phyloP scores from a whole-genome alignment of 2,797 vertebrate genomes.

The Pipistrellus pygmaeus region DNA sequence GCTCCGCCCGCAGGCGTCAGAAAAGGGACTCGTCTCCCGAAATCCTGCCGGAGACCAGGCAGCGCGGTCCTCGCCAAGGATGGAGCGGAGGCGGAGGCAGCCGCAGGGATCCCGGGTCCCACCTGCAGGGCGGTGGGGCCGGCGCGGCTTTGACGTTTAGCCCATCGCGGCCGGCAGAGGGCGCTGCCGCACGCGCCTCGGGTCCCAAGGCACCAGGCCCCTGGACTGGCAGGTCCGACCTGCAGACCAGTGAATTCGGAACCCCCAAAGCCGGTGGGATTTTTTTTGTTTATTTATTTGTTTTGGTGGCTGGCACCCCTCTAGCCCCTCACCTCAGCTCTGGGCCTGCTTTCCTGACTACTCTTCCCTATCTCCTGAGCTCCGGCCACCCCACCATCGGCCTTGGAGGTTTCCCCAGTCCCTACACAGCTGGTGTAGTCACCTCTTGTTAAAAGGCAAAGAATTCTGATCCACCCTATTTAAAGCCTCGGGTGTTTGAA shows the following conservation, averaged over 20 bases:
- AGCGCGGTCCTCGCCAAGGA: background rate
- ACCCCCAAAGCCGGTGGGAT: background rate
- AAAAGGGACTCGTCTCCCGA: background rate
- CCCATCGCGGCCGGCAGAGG: constrained; percentile 64
- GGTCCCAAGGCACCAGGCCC: background rate
- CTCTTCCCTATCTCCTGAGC: background rate
- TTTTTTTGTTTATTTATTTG: too few relatives aligned
- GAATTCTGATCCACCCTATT: background rate
- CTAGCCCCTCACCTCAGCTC: background rate
- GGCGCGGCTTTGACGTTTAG: background rate
- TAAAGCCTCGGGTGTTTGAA: constrained; percentile 13
- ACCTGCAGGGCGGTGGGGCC: background rate
- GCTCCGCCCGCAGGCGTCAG: constrained; percentile 34
- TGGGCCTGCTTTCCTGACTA: background rate
- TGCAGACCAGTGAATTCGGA: background rate
- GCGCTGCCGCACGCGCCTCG: constrained; percentile 73
- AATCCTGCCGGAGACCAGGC: background rate
- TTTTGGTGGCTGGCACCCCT: background rate
- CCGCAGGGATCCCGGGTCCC: constrained; percentile 10
- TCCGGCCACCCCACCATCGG: background rate
- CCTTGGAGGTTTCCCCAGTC: background rate
- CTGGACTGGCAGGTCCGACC: background rate
- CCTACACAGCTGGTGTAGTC: background rate
- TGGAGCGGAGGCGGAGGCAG: constrained; percentile 48
- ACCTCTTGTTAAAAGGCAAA: background rate